Conservation (phyloP, 2,113 vertebrate species). For the Scophthalmus maximus region DNA sequence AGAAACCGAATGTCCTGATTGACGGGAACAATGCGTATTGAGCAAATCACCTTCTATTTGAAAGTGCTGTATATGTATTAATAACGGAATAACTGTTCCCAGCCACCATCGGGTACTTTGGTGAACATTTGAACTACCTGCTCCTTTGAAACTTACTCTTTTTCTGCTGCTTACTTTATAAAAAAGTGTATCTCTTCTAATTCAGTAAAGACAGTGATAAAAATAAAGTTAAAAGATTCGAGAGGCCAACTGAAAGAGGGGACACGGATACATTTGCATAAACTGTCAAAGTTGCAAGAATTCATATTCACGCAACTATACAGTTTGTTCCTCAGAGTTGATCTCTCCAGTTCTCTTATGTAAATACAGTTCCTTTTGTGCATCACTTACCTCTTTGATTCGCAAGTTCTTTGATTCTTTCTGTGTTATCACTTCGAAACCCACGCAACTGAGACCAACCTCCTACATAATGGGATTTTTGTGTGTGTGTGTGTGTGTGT, state of each 20-base stretch:
- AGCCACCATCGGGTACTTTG: too few relatives aligned
- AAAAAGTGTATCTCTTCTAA: neutral
- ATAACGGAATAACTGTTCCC: too few relatives aligned
- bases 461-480: constrained; percentile 34
- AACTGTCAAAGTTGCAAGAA: neutral
- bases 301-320: neutral
- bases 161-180: neutral
- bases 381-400: constrained; percentile 19
- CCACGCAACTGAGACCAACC: constrained; percentile 28
- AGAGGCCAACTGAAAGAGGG: too few relatives aligned
- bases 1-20: too few relatives aligned
- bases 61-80: too few relatives aligned
- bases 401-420: constrained; percentile 1
- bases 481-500: too few relatives aligned
- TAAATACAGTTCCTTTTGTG: constrained; percentile 6
- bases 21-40: too few relatives aligned
- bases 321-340: neutral
- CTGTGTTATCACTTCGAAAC: constrained; percentile 24
- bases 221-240: too few relatives aligned
- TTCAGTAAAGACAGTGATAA: neutral
- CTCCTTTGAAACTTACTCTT: neutral
- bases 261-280: neutral
- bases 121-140: too few relatives aligned
- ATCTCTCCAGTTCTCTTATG: neutral
- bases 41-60: too few relatives aligned